Percentiles rank a stretch among this genome's conserved stretches.
These are phyloP conservation scores for Dolichomitus sp. DNA, from an alignment of 2,888 invertebrate genomes.

Conservation along the genomic window DNA sequence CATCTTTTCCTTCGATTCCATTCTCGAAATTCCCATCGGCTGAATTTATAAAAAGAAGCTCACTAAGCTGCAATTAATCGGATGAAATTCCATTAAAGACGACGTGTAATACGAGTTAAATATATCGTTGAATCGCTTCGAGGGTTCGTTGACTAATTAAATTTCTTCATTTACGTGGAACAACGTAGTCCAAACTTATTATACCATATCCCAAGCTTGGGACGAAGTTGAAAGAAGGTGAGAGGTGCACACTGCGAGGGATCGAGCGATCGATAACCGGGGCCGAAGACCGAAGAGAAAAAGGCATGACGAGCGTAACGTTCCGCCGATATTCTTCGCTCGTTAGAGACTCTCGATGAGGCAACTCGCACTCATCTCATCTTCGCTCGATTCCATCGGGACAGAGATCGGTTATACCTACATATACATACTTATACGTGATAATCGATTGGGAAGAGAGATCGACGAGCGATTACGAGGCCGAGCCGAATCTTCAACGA, in stretches of 20 bases:
- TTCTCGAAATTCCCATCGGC: constrained; percentile 49
- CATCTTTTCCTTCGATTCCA: constrained; percentile 26
- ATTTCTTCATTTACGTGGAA: constrained; percentile 44
- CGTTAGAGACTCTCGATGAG: constrained; percentile 63
- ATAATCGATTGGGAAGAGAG: constrained; percentile 63
- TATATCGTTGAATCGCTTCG: constrained; percentile 21
- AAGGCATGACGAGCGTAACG: constrained; percentile 69
- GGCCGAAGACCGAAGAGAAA: constrained; percentile 39
- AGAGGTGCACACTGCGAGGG: constrained; percentile 30
- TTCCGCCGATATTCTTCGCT: constrained; percentile 69
- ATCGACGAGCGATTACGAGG: constrained; percentile 58
- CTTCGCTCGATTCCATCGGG: constrained; percentile 45
- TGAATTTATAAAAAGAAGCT: background rate
- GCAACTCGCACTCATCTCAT: constrained; percentile 41
- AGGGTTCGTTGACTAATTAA: constrained; percentile 26
- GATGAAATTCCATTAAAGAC: constrained; percentile 19
- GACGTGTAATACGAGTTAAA: constrained; percentile 29
- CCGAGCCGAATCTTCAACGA: constrained; percentile 61
- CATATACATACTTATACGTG: constrained; percentile 46
- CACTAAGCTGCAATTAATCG: constrained; percentile 28
- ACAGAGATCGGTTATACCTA: constrained; percentile 35
- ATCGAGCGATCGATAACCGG: constrained; percentile 59
- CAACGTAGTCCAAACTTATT: constrained; percentile 20
- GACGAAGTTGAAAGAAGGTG: constrained; percentile 33
- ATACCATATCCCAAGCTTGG: constrained; percentile 3